A percentile compares a stretch with the other conserved stretches of the same genome.
Conservation (phyloP, 1,140 invertebrate genomes). For the Lepidurus arcticus region DNA sequence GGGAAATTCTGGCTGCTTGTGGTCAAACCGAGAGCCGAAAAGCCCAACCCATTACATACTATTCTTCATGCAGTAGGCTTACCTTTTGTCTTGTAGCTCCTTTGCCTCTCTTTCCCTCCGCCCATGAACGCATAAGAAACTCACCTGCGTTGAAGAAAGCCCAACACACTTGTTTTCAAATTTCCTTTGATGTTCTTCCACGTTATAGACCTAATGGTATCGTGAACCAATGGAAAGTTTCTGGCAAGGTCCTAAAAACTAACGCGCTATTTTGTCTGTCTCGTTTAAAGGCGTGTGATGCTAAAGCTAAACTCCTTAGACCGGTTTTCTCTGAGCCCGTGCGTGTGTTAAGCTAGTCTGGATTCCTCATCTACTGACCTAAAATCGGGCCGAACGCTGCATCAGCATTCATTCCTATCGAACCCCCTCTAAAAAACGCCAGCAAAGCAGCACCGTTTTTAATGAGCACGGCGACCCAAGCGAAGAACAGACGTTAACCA, state of each 20-base stretch:
- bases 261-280: too few relatives aligned
- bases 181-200: too few relatives aligned
- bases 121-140: too few relatives aligned
- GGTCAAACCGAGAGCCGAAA: slow-evolving; percentile 2
- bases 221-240: too few relatives aligned
- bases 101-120: too few relatives aligned
- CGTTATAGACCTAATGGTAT: too few relatives aligned
- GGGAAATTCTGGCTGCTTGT: background rate
- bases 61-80: background rate
- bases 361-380: slow-evolving; percentile 19
- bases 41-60: background rate
- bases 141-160: too few relatives aligned
- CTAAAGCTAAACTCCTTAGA: background rate
- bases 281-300: slow-evolving; percentile 10
- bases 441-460: background rate
- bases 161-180: too few relatives aligned
- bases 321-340: background rate
- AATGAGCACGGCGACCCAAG: background rate
- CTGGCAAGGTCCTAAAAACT: too few relatives aligned
- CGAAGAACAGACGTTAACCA: background rate
- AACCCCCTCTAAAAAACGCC: background rate
- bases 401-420: slow-evolving; percentile 6
- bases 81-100: too few relatives aligned
- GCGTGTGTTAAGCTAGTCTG: background rate
- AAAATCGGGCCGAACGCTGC: background rate